Evolutionary conservation across 2,797 vertebrate species (phyloP), one percentile per base, ranked within the genome.

Genomic region (Chlorospingus flavigularis): DNA sequence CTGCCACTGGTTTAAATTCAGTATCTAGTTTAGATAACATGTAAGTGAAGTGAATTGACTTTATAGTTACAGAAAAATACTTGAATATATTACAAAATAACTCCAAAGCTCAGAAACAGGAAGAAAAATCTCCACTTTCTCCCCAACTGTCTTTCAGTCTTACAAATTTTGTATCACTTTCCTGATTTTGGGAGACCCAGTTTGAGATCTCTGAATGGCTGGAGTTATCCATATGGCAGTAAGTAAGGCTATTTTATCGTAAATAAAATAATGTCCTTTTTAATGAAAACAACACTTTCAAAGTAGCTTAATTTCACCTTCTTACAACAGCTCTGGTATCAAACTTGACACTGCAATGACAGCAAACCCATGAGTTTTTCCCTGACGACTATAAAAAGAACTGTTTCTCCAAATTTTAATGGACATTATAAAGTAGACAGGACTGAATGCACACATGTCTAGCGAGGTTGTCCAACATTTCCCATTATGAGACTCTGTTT

Each of bases 391-490:
- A 33, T 12, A 45, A 79, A 35, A 55, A 67, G 2, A 60, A 30
- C 13, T 40, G 54, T 87, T 87, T 30, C 50, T 74, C 20, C 47
- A 39, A 43, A 67, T 90, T 73, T 82, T 82, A 71, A 73, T 63
- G 48, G 67, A 33, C 42, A 14, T 39, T 79, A 7, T 55, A 61
- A 50, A 43, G 40, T 20, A 77, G 81, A 31, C 6, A 74, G 78
- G 28, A 48, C 45, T 86, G 71, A 58, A 85, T 30, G 20, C 57
- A 87, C 39, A 87, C 61, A 54, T 47, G 48, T 53, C 24, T 71
- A 48, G n/a, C 25, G 62, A 93, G 61, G 86, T 89, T 95, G 75
- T 86, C 68, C 86, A 95, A 7, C 43, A 77, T 61, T 95, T 92
- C 65, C 65, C 47, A 53, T 91, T 86, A 83, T 19, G 37, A 92